Conservation (phyloP, 2,797 vertebrate species). For the Austrolebias charrua region DNA sequence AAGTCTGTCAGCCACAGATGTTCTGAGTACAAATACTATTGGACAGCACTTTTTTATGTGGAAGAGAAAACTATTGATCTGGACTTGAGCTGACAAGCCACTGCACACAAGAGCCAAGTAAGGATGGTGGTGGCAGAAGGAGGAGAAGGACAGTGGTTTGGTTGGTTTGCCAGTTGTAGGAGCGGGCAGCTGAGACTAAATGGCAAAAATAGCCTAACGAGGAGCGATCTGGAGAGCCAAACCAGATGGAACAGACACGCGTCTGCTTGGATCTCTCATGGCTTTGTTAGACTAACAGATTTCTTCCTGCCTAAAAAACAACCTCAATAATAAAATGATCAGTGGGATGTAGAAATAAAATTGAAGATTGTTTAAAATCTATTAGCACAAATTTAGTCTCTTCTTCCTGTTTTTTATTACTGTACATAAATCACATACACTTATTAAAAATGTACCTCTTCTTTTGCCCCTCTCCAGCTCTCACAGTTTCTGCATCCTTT, state of each 20-base stretch:
- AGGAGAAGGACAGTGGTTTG: constrained; percentile 60
- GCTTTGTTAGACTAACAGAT: constrained; percentile 57
- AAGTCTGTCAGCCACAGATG: neutral
- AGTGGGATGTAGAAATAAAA: constrained; percentile 21
- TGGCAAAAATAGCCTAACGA: constrained; percentile 67
- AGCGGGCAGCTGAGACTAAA: constrained; percentile 75
- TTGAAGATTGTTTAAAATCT: constrained; percentile 1
- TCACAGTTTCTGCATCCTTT: constrained; percentile 6
- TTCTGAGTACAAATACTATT: constrained; percentile 1
- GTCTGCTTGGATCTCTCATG: constrained; percentile 45
- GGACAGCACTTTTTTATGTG: constrained; percentile 15
- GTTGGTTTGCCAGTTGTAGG: constrained; percentile 71
- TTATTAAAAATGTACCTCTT: neutral
- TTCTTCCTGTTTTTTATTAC: neutral
- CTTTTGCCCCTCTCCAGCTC: constrained; percentile 2
- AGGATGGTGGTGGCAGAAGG: constrained; percentile 46
- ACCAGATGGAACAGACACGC: constrained; percentile 67
- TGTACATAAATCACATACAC: constrained; percentile 4
- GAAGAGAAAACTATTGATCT: constrained; percentile 27
- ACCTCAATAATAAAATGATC: constrained; percentile 20
- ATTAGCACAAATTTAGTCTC: neutral
- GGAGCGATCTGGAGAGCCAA: constrained; percentile 66
- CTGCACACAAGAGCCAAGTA: constrained; percentile 36
- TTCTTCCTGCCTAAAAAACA: constrained; percentile 30
- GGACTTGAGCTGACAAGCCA: constrained; percentile 37